Base-by-base conservation (phyloP, 2,113 vertebrate genomes). In the Lasiurus cinereus region DNA sequence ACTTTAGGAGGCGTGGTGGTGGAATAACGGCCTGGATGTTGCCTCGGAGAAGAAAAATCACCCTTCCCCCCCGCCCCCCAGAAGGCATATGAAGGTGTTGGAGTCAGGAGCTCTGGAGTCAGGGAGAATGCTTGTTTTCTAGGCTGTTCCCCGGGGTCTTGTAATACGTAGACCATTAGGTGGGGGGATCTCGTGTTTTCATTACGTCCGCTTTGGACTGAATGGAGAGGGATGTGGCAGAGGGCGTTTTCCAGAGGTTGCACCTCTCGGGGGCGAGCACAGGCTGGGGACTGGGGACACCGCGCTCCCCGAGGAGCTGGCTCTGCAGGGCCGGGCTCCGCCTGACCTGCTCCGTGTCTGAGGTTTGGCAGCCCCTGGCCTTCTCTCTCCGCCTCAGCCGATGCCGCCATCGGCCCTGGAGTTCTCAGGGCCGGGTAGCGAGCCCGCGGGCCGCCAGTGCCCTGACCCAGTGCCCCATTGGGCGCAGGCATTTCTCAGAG, bases 21-120 rank as follows among this genome's bases (percentile, higher is more conserved):
- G 95, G 54, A 70, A 87, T 92, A 80, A 67, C 62, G 79, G 36
- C 78, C 31, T 87, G 16, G 9, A 11, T 90, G 5, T 95, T 93
- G 43, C 43, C 91, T 86, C 6, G 67, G 50, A 76, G 52, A 50
- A 66, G 36, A 67, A 86, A 39, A 33, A 31, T 31, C 19, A 74
- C 33, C 21, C 62, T 84, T 11, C 94, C 84, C 84, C 33, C 46
- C 50, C 94, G 80, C 84, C 33, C 46, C 50, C 12, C 46, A 52
- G 46, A 88, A 90, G 6, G 9, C 24, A 24, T 54, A 2, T 39
- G 9, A 87, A 82, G 69, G 46, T 31, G n/a, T 48, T 92, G 39
- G 16, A 62, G 1, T 85, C 62, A 48, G 46, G 54, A 90, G 33
- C 50, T 92, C 7, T n/a, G 74, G 52, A 29, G 83, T 22, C 43